These are phyloP conservation scores for Vireo altiloquus DNA, from an alignment of 2,113 vertebrate genomes.

Conservation along the genomic window DNA sequence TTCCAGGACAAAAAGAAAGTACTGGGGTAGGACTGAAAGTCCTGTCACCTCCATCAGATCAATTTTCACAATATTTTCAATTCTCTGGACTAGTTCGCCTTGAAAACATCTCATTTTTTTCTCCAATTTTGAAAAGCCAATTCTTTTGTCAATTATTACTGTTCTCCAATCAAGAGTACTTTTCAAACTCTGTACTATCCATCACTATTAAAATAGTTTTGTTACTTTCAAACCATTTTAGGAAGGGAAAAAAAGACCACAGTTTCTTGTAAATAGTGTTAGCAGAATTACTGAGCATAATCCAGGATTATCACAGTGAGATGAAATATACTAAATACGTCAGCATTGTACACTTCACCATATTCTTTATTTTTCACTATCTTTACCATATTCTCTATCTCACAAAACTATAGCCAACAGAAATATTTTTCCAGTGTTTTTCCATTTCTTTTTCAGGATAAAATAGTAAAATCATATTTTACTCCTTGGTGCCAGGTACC, in stretches of 20 bases:
- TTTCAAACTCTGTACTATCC: neutral
- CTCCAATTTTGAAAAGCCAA: neutral
- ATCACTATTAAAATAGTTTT: neutral
- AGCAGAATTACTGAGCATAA: neutral
- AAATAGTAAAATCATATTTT: neutral
- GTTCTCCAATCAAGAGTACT: neutral
- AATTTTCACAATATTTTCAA: neutral
- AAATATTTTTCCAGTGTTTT: neutral
- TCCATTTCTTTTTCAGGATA: neutral
- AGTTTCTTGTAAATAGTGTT: neutral
- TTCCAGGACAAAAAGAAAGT: neutral
- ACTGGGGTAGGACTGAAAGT: neutral
- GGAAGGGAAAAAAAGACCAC: neutral
- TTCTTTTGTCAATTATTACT: neutral
- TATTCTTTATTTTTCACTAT: neutral
- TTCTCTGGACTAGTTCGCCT: neutral
- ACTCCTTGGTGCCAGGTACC: neutral
- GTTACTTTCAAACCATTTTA: neutral
- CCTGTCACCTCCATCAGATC: neutral
- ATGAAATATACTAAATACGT: conserved; percentile 18
- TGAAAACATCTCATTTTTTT: neutral
- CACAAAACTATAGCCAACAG: neutral
- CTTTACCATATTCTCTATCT: neutral
- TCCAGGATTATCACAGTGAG: neutral
- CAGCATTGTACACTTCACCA: neutral